Evolutionary conservation across 2,113 vertebrate species (phyloP).

Genomic region (Reinhardtius hippoglossoides): DNA sequence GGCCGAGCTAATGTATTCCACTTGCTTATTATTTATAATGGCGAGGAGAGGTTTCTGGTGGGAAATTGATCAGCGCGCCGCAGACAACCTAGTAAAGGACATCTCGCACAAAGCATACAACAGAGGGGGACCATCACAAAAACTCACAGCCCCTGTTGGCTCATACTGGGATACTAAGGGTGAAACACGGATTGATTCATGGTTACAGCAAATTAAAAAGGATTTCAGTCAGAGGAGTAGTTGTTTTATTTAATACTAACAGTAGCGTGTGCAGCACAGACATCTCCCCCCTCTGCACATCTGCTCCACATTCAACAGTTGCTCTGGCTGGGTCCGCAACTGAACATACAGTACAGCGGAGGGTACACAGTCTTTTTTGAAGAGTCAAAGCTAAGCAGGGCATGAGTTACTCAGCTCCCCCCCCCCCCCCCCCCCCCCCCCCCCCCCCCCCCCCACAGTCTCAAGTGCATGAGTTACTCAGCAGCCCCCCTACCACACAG

Average conservation of each 20-base stretch:
- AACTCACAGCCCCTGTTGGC: background rate
- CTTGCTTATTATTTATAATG: constrained; percentile 73
- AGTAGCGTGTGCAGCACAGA: background rate
- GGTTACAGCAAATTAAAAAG: constrained; percentile 28
- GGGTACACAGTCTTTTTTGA: background rate
- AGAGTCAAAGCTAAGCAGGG: constrained; percentile 12
- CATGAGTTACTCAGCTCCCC: constrained; percentile 9
- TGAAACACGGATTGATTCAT: constrained; percentile 20
- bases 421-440: background rate
- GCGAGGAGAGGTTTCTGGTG: constrained; percentile 22
- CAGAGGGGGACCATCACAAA: constrained; percentile 32
- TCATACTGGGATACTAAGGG: background rate
- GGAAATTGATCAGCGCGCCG: constrained; percentile 41
- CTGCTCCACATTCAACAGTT: constrained; percentile 59
- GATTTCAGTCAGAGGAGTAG: constrained; percentile 14
- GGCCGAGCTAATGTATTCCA: constrained; percentile 58
- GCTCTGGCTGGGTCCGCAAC: constrained; percentile 19
- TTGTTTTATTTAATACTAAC: constrained; percentile 23
- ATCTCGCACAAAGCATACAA: constrained; percentile 35
- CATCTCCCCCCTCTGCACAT: constrained; percentile 2
- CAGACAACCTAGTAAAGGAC: constrained; percentile 51
- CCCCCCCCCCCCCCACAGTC: constrained; percentile 8
- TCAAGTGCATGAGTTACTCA: background rate
- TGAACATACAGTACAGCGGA: constrained; percentile 7
- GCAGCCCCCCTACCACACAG: constrained; percentile 7